Base-by-base conservation (phyloP, 2,888 invertebrate genomes). In the Aspidiotus rigidus region DNA sequence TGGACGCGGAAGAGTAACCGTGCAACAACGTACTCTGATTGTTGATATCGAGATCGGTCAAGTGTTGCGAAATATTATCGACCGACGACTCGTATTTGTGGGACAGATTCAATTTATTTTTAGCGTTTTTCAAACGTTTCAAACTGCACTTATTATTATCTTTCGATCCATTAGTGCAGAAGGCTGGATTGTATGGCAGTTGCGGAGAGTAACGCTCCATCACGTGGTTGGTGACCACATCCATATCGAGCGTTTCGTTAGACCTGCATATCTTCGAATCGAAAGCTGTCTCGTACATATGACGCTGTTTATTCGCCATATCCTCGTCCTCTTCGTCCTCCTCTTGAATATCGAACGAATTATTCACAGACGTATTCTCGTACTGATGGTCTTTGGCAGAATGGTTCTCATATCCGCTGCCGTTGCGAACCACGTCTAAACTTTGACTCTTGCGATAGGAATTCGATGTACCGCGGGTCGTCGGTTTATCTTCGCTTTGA, bases 201-300 rank as follows among this genome's bases (percentile, higher is more conserved):
- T 70, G 61, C 56, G 64, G 62, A 16, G 70, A 62, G 44, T 60
- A 39, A 3, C 69, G 61, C n/a, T 60, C 67, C 57, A 66, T 17
- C 63, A 69, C 70, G 54, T 69, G 69, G 57, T 64, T 69, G 41
- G 69, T 71, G 64, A 67, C 70, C 28, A 55, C 70, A 40, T 70
- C 67, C 17, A 69, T n/a, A 41, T 62, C 62, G 7, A 71, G 62
- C 16, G 63, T 67, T 13, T 72, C 72, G 69, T 64, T 64, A 7
- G 70, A 90, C 73, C 88, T 86, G 76, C 86, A 86, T 75, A 90
- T 86, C 79, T 89, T 89, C 79, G 90, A 90, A 79, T 92, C 92
- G 79, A 92, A 92, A 71, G 92, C 92, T 70, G 92, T 92, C 80
- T 92, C 92, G 78, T 92, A 92, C 69, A 92, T 84, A 79, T 89